Evolutionary conservation across 1,140 invertebrate genomes (phyloP), one percentile per base, ranked within the genome.

Genomic region (Agrypnia vestita): DNA sequence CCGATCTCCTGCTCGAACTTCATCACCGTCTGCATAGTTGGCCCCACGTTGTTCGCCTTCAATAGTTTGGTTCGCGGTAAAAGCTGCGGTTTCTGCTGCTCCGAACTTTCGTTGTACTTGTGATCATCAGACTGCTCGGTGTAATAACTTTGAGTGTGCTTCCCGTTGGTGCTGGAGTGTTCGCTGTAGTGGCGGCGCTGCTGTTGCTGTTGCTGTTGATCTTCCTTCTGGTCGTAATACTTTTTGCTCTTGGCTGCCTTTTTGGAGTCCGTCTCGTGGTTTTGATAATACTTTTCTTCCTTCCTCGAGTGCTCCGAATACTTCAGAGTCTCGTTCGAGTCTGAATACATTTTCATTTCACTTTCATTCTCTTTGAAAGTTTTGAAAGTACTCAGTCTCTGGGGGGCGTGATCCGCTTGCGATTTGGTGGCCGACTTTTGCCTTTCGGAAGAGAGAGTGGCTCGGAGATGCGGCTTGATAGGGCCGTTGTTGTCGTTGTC

Each of bases 1-100:
- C 84, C 85, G n/a, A 83, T 88, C 25, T 90, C 84, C 76, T 82
- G 82, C 25, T 85, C 86, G 81, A 80, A 84, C 83, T 81, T 80
- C 84, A 84, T 85, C 55, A 83, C 83, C 69, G 78, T 83, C 73
- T 84, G 84, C 73, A 82, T 84, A 82, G 89, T 85, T 84, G 87
- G 84, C 86, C 89, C 43, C 80, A 86, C 21, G 85, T 84, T 84
- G 82, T 89, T 87, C 88, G 47, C 90, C 87, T 91, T 92, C 53
- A 92, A 86, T 1, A 95, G 86, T 84, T 94, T 94, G 0, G 93
- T 95, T 56, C 94, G 90, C 4, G 94, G 94, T 74, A 95, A 86
- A 13, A 95, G 90, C 75, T 92, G 91, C 15, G 85, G 92, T 88
- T 89, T 91, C 87, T 89, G 92, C 81, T 90, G 89, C 87, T 86